Evolutionary conservation across 2,888 invertebrate genomes (phyloP).

Genomic region (Agrochola litura): DNA sequence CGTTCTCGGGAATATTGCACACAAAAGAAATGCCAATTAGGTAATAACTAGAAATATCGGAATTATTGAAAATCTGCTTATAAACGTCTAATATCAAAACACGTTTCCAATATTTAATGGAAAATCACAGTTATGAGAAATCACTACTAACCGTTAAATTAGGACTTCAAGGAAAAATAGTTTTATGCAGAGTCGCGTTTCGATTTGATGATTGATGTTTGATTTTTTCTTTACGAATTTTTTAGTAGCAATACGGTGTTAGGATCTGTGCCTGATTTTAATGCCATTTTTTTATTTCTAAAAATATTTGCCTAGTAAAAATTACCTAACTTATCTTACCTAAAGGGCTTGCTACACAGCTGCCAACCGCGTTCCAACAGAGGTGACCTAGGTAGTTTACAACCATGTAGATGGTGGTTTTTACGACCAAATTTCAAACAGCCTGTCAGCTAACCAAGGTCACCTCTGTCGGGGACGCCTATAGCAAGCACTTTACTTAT

Average conservation of each 20-base stretch:
- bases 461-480: too few species aligned
- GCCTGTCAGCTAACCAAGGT: too few species aligned
- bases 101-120: not conserved
- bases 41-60: not conserved
- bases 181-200: not conserved
- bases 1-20: not conserved
- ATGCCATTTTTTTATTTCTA: not conserved
- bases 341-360: too few species aligned
- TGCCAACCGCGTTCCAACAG: too few species aligned
- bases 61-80: not conserved
- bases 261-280: not conserved
- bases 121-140: not conserved
- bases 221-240: not conserved
- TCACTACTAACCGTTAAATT: not conserved
- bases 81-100: not conserved
- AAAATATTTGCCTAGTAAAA: not conserved
- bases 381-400: too few species aligned
- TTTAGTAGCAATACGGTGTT: not conserved
- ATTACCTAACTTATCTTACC: not conserved
- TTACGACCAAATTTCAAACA: too few species aligned
- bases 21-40: not conserved
- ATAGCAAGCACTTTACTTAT: not conserved
- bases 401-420: too few species aligned
- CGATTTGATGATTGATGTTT: not conserved
- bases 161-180: not conserved